Evolutionary conservation across 2,888 invertebrate genomes (phyloP).

Genomic region (Brachynemurus nebulosus): DNA sequence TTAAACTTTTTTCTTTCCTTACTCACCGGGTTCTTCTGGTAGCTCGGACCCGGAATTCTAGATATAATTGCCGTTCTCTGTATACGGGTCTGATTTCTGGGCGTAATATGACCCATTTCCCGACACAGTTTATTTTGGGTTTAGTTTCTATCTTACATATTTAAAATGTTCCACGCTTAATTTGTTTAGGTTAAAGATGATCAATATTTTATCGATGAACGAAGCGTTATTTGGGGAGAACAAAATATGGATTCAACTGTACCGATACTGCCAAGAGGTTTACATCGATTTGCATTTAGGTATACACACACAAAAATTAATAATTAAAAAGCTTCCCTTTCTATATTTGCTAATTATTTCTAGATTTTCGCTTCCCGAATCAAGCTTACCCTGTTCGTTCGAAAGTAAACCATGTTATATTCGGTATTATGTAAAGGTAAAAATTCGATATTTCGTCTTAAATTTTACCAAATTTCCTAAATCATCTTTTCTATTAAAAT

Average conservation of each 20-base stretch:
- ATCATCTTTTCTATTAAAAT: too few relatives aligned
- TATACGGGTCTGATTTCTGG: too few relatives aligned
- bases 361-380: constrained; percentile 55
- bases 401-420: constrained; percentile 61
- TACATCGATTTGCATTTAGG: constrained; percentile 51
- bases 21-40: too few relatives aligned
- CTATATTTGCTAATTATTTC: constrained; percentile 1
- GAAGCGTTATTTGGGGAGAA: constrained; percentile 59
- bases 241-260: constrained; percentile 45
- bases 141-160: too few relatives aligned
- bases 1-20: too few relatives aligned
- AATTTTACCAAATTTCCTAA: too few relatives aligned
- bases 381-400: constrained; percentile 59
- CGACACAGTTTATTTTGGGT: too few relatives aligned
- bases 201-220: constrained; percentile 61
- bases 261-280: constrained; percentile 54
- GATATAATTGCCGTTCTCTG: too few relatives aligned
- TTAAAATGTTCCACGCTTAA: too few relatives aligned
- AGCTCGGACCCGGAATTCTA: too few relatives aligned
- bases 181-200: constrained; percentile 45
- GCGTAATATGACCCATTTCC: too few relatives aligned
- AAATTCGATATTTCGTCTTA: background rate
- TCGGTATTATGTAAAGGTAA: constrained; percentile 54
- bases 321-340: background rate
- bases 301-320: constrained; percentile 13